Base-by-base conservation (phyloP, 92 coral and sea anemone species). In the Anthopleura xanthogrammica region DNA sequence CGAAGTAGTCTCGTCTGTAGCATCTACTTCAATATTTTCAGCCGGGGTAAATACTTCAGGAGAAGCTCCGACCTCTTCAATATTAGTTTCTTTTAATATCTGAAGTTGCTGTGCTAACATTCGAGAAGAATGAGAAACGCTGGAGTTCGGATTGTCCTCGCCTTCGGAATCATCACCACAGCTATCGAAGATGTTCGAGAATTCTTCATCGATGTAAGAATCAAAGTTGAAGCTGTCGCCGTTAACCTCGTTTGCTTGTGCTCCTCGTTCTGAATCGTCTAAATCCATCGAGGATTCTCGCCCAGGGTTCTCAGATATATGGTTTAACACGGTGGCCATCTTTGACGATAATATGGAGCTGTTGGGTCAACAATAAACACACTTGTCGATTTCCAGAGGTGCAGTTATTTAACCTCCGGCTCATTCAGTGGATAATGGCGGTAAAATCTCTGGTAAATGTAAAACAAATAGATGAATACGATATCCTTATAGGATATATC, bases 121-220 rank as follows among this genome's bases (percentile, higher is more conserved):
- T 12, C 22, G 20, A 39, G 84, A 81, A 19, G 84, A 81, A 20
- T 68, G 64, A 7, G 84, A 81, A 4, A 50, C 1, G n/a, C 17
- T 81, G n/a, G 65, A 16, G 17, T 43, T n/a, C 22, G 41, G 42
- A 9, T n/a, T 56, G 41, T 80, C 84, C 24, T 81, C 54, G 75
- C 43, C 70, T 20, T 62, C 70, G 29, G 70, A 58, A 16, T 58
- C 64, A 6, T 58, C 36, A 20, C 70, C 70, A 62, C 70, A 20
- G 29, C 70, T 62, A 29, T 62, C 70, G 70, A 62, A 62, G 29
- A 62, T 62, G 36, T 62, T 62, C 7, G 70, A 20, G n/a, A 62
- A 85, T 79, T 85, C 88, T 41, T 85, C 88, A 20, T 85, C 83
- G 74, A 85, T 85, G 39, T 78, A 85, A 24, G 83, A 65, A 48